These are phyloP conservation scores for Anniella stebbinsi DNA, from an alignment of 2,797 vertebrate species.

Conservation along the genomic window DNA sequence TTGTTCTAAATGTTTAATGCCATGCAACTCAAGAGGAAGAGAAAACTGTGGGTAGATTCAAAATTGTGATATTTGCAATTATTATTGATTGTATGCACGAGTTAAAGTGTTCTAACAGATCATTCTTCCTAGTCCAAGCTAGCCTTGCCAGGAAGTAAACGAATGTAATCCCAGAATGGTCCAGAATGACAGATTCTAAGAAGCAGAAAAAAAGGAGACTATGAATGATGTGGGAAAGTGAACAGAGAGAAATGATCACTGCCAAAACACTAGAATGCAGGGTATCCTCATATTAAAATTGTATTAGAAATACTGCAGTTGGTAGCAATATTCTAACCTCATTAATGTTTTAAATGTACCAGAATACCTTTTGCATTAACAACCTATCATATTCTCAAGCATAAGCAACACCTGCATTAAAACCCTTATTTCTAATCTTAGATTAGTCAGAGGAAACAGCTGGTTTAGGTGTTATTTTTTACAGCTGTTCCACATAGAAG, in stretches of 20 bases:
- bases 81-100: neutral
- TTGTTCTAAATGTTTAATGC: neutral
- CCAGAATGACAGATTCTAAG: neutral
- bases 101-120: neutral
- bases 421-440: neutral
- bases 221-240: neutral
- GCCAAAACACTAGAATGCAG: neutral
- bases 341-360: conserved; percentile 1
- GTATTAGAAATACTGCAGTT: neutral
- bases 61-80: neutral
- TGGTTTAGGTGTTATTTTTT: conserved; percentile 63
- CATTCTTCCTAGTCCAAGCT: neutral
- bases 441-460: conserved; percentile 48
- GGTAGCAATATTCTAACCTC: no score
- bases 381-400: neutral
- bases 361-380: neutral
- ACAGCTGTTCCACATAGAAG: conserved; percentile 58
- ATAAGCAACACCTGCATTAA: conserved; percentile 19
- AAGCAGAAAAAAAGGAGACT: neutral
- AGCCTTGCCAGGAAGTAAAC: neutral
- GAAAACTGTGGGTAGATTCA: neutral
- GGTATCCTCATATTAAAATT: neutral
- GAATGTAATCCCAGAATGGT: neutral
- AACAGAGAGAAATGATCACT: neutral
- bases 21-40: neutral